phyloP scores from a whole-genome alignment of 2,888 invertebrate species.

The Microplitis manilae region DNA sequence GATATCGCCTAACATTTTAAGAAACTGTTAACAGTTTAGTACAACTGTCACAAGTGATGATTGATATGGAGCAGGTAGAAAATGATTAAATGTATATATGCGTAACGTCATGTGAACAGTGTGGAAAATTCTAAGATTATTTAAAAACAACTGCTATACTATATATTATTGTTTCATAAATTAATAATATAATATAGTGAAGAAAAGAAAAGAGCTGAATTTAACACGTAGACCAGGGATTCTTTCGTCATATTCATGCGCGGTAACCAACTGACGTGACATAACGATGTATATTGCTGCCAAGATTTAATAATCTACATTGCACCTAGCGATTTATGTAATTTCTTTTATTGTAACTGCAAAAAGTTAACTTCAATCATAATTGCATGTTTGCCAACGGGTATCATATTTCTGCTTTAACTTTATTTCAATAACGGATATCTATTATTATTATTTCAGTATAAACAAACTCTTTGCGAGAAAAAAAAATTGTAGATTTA shows the following conservation, averaged over 20 bases:
- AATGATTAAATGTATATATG: not conserved
- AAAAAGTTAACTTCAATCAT: not conserved
- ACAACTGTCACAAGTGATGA: not conserved
- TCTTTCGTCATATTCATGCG: slow-evolving; percentile 17
- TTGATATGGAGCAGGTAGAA: not conserved
- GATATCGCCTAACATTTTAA: not conserved
- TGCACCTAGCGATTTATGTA: slow-evolving; percentile 52
- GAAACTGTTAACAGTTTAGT: not conserved
- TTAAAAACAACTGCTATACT: not conserved
- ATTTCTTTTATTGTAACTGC: slow-evolving; percentile 58
- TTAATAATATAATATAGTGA: not conserved
- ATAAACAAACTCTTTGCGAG: too few species aligned
- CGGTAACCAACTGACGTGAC: slow-evolving; percentile 48
- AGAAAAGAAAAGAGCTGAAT: slow-evolving; percentile 1
- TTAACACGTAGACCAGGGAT: not conserved
- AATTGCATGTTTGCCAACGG: slow-evolving; percentile 6
- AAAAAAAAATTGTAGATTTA: too few species aligned
- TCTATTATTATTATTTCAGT: not conserved
- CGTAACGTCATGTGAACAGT: not conserved
- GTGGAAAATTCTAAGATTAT: slow-evolving; percentile 24
- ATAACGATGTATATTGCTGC: slow-evolving; percentile 55
- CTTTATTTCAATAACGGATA: slow-evolving; percentile 26
- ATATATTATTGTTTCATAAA: not conserved
- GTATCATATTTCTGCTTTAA: slow-evolving; percentile 16
- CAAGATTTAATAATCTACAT: slow-evolving; percentile 56